These are phyloP conservation scores for Larimichthys polyactis DNA, from an alignment of 2,113 vertebrate species.

Conservation along the genomic window DNA sequence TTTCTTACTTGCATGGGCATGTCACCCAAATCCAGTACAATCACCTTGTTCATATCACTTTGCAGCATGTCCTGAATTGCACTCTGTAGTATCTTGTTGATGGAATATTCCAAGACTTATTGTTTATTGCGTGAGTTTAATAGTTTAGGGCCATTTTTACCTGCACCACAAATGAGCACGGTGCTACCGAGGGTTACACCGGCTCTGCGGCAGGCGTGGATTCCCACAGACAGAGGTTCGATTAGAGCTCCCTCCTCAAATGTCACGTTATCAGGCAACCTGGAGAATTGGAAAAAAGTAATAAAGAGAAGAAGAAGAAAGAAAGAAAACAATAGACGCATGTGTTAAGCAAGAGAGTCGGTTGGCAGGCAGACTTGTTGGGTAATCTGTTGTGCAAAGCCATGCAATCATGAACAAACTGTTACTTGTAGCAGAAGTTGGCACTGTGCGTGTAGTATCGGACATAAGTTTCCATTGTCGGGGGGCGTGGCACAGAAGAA, in stretches of 20 bases:
- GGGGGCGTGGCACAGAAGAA: conserved; percentile 97
- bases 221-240: conserved; percentile 96
- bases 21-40: neutral
- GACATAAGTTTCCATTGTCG: conserved; percentile 92
- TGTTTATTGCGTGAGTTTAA: neutral
- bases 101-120: neutral
- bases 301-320: conserved; percentile 1
- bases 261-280: conserved; percentile 94
- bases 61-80: neutral
- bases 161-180: conserved; percentile 94
- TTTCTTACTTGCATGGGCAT: conserved; percentile 11
- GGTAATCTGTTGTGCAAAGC: conserved; percentile 16
- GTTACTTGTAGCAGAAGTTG: conserved; percentile 96
- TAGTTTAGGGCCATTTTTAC: conserved; percentile 74
- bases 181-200: conserved; percentile 91
- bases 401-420: neutral
- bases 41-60: neutral
- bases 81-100: neutral
- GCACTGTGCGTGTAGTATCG: conserved; percentile 93
- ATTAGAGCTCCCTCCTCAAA: conserved; percentile 98
- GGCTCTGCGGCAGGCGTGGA: conserved; percentile 92
- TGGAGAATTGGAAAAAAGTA: conserved; percentile 59
- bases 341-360: conserved; percentile 27
- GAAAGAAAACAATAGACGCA: neutral
- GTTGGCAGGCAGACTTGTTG: conserved; percentile 4